Evolutionary conservation across 2,888 invertebrate species (phyloP), one percentile per base, ranked within the genome.

Genomic region (Drepana falcataria): DNA sequence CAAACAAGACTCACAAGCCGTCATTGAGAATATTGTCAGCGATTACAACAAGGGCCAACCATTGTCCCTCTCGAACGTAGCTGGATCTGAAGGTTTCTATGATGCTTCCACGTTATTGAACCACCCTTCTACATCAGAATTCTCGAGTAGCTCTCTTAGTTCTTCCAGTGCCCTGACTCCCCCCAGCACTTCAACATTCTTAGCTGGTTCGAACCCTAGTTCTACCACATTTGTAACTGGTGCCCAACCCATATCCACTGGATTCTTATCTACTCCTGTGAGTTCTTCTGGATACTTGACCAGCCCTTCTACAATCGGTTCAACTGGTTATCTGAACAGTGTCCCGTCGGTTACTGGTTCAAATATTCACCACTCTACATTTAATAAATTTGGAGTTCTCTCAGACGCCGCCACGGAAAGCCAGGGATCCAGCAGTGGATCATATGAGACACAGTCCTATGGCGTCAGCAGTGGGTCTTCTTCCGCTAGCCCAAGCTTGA

Each of bases 1-100:
- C 58, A 94, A 94, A 86, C 85, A 85, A 56, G 89, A 89, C 55
- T 81, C 83, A n/a, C 82, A 89, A 67, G 63, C 85, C 33, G 84
- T 89, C 3, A 90, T 90, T 56, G 79, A 89, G 64, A 85, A 88
- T 60, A 90, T 91, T 51, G 91, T 91, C 21, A 80, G 73, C 57
- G 87, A 89, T 58, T 87, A 85, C 68, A 83, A 76, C 58, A 76
- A 78, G 56, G 72, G 73, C 21, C 60, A 70, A 7, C 56, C 68
- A 1, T 68, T 61, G 0, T 61, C 59, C 52, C 57, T 59, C 48
- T 54, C 37, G 4, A 37, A 37, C n/a, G 37, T 7, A 34, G 35
- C 53, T 47, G 59, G 55, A 52, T 55, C 21, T 9, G 44, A 44
- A 37, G 51, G 51, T 33, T 5, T 47, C 34, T 51, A 51, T 9